Evolutionary conservation across 2,797 vertebrate species (phyloP).

Genomic region (Gadopsis bispinosus): DNA sequence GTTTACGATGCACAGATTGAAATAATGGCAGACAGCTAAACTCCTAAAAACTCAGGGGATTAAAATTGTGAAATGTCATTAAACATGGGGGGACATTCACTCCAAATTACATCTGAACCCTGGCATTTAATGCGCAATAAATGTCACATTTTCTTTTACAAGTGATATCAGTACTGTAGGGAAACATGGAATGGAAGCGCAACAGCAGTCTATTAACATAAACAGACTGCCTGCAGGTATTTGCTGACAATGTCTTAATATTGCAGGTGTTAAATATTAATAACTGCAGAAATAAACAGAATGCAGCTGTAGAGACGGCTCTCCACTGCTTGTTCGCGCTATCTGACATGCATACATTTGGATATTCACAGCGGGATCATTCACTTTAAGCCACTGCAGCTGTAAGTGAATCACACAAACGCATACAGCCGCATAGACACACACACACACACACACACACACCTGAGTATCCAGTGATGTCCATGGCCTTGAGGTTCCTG

Average conservation of each 20-base stretch:
- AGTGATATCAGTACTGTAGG: slow-evolving; percentile 31
- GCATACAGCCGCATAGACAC: slow-evolving; percentile 2
- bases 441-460: slow-evolving; percentile 68
- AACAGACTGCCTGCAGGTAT: slow-evolving; percentile 51
- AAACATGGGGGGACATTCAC: slow-evolving; percentile 41
- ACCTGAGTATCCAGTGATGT: slow-evolving; percentile 99
- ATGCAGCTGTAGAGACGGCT: neutral
- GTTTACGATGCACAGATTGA: slow-evolving; percentile 59
- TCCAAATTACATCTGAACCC: slow-evolving; percentile 43
- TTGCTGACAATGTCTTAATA: slow-evolving; percentile 69
- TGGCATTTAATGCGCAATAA: slow-evolving; percentile 56
- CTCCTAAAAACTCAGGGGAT: slow-evolving; percentile 33
- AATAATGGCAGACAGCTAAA: slow-evolving; percentile 60
- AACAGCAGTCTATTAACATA: slow-evolving; percentile 44
- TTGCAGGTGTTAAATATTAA: slow-evolving; percentile 59
- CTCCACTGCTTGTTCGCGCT: slow-evolving; percentile 34
- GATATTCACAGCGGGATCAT: slow-evolving; percentile 22
- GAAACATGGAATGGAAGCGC: slow-evolving; percentile 32
- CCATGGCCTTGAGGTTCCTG: slow-evolving; percentile 99
- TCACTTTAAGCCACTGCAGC: slow-evolving; percentile 25
- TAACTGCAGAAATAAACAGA: slow-evolving; percentile 62
- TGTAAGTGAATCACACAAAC: slow-evolving; percentile 24
- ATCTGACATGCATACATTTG: slow-evolving; percentile 41
- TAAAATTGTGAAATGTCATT: slow-evolving; percentile 58
- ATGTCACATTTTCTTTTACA: slow-evolving; percentile 52